Percentiles rank a stretch among this genome's conserved stretches.
These are phyloP conservation scores for Trissolcus basalis DNA, from an alignment of 1,140 invertebrate genomes.

Conservation along the genomic window DNA sequence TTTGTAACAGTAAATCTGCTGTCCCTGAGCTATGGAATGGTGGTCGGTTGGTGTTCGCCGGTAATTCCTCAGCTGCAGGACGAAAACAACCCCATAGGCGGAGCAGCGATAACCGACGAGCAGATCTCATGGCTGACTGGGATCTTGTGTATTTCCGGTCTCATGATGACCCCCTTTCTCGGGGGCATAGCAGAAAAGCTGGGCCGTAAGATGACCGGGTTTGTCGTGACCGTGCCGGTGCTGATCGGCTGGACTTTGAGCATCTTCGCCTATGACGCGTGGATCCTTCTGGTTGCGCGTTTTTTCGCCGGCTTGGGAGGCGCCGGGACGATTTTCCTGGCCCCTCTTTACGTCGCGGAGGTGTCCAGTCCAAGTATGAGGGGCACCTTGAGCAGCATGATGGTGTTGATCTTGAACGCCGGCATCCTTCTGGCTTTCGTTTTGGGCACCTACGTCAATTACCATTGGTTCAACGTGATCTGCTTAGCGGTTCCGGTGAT, in stretches of 20 bases:
- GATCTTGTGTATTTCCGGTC: slow-evolving; percentile 67
- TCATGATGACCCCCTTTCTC: slow-evolving; percentile 62
- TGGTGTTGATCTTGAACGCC: slow-evolving; percentile 76
- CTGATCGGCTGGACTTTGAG: slow-evolving; percentile 68
- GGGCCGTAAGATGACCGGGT: slow-evolving; percentile 70
- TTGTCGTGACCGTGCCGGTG: slow-evolving; percentile 60
- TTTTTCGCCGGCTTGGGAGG: slow-evolving; percentile 74
- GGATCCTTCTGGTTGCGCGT: slow-evolving; percentile 64
- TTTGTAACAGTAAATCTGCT: slow-evolving; percentile 77
- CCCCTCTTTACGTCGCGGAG: slow-evolving; percentile 79
- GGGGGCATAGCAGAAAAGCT: slow-evolving; percentile 66
- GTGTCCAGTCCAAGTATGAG: slow-evolving; percentile 77
- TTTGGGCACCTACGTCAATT: slow-evolving; percentile 77
- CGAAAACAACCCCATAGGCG: slow-evolving; percentile 66
- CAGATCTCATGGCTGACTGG: slow-evolving; percentile 74
- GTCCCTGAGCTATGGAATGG: slow-evolving; percentile 74
- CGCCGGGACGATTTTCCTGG: slow-evolving; percentile 74
- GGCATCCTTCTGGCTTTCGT: slow-evolving; percentile 79
- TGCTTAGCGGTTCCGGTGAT: slow-evolving; percentile 72
- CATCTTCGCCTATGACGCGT: slow-evolving; percentile 63
- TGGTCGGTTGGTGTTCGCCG: slow-evolving; percentile 77
- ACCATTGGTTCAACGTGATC: slow-evolving; percentile 71
- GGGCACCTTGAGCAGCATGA: slow-evolving; percentile 77
- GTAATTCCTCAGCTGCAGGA: slow-evolving; percentile 73
- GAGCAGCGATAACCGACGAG: slow-evolving; percentile 68